Evolutionary conservation across 2,797 vertebrate genomes (phyloP), one percentile per base, ranked within the genome.

Genomic region (Sebastes minor): DNA sequence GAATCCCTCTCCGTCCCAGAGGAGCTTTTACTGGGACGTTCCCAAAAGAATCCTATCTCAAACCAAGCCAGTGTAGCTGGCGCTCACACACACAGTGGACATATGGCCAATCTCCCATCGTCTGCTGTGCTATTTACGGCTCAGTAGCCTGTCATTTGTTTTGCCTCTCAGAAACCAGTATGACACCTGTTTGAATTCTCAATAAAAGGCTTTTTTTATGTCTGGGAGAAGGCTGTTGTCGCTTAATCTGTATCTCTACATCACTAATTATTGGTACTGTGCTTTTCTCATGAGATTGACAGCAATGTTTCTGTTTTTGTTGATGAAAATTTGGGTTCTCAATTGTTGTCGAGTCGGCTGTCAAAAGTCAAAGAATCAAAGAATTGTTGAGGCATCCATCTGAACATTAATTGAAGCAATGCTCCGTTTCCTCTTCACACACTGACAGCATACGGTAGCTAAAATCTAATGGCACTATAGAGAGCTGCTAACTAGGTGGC

Each of bases 161-260:
- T 89, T 86, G 81, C 86, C 87, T 92, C 89, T 88, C 88, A 93
- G 92, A 91, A 94, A 89, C 88, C 90, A 90, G 89, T 87, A 88
- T 89, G 92, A 95, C 94, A 95, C 95, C 94, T 95, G 95, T 95
- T 95, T 95, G 95, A 95, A 94, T 95, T 95, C 93, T 86, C 91
- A 85, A 91, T 92, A 88, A 93, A 92, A 93, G 84, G 87, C 53
- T 86, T 84, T 90, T 90, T 86, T 69, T 74, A 72, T 87, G 85
- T 88, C 76, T 84, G 83, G 78, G 62, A 86, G 89, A 90, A 88
- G 57, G 82, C 87, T 89, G 85, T 83, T 91, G 89, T 89, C 86
- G 86, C 88, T 86, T 90, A 81, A 88, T 93, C 85, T 85, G 81
- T 80, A 74, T 83, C 78, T 78, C 85, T 79, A 82, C 85, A 78